Percentiles rank a stretch among this genome's conserved stretches.
These are phyloP conservation scores for Chaetodon trifascialis DNA, from an alignment of 2,113 vertebrate species.

Conservation along the genomic window DNA sequence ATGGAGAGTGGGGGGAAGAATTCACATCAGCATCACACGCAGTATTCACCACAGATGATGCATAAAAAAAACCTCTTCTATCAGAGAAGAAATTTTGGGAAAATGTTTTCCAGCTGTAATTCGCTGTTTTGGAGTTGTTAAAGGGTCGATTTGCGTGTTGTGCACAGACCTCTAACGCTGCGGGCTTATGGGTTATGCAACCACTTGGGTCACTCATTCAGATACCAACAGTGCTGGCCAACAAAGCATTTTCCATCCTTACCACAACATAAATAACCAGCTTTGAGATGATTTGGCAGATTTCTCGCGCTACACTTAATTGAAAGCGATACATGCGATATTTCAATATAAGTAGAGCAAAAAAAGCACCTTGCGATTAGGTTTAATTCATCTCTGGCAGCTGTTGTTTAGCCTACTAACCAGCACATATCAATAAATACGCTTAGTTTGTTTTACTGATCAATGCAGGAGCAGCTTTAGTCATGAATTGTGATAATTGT, in stretches of 20 bases:
- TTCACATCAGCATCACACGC: slow-evolving; percentile 45
- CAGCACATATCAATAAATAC: too few relatives aligned
- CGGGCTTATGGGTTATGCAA: slow-evolving; percentile 76
- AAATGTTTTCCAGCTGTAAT: slow-evolving; percentile 28
- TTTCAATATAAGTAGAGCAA: background rate
- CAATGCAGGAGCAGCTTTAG: background rate
- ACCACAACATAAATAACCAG: background rate
- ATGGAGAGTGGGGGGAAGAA: background rate
- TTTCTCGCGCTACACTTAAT: background rate
- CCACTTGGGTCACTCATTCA: slow-evolving; percentile 55
- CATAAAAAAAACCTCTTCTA: background rate
- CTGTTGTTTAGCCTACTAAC: background rate
- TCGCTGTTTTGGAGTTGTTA: slow-evolving; percentile 15
- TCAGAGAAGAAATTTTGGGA: background rate
- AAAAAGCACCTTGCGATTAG: background rate
- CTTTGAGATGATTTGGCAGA: background rate
- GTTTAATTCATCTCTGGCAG: background rate
- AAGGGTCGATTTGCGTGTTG: slow-evolving; percentile 38
- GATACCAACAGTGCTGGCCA: slow-evolving; percentile 2
- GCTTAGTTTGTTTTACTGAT: background rate
- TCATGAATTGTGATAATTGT: background rate
- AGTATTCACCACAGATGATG: background rate
- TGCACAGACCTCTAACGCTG: slow-evolving; percentile 53
- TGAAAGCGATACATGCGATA: background rate
- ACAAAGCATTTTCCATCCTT: slow-evolving; percentile 22